phyloP scores from a whole-genome alignment of 2,888 invertebrate genomes.

The Mythimna vitellina region DNA sequence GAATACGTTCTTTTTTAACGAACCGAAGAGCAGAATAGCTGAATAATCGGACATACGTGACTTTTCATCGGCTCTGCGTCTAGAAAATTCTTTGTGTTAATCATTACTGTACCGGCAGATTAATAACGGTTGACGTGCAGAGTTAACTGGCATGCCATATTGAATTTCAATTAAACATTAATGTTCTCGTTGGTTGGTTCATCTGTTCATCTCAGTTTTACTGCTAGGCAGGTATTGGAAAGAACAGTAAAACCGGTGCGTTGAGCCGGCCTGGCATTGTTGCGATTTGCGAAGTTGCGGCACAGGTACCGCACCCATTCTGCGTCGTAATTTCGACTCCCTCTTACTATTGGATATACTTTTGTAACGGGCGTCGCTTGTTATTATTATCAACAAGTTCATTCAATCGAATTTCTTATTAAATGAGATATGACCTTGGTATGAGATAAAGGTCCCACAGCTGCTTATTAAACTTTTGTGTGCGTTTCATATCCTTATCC shows the following conservation, averaged over 20 bases:
- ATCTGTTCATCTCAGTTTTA: constrained; percentile 50
- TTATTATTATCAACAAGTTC: not conserved
- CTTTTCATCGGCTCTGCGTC: constrained; percentile 25
- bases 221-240: constrained; percentile 54
- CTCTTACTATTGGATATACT: constrained; percentile 2
- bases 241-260: constrained; percentile 55
- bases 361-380: constrained; percentile 3
- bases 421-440: not conserved
- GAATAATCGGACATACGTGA: constrained; percentile 21
- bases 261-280: constrained; percentile 38
- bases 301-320: constrained; percentile 38
- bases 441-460: not conserved
- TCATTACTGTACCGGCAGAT: constrained; percentile 32
- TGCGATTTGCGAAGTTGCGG: constrained; percentile 6
- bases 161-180: constrained; percentile 56
- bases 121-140: constrained; percentile 47
- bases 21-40: constrained; percentile 19
- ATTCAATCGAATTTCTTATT: not conserved
- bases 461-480: too few relatives aligned
- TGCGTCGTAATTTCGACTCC: not conserved
- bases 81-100: constrained; percentile 37
- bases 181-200: constrained; percentile 40
- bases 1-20: constrained; percentile 33
- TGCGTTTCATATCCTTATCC: not conserved
- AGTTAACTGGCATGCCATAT: constrained; percentile 43